Percentiles rank a stretch among this genome's conserved stretches.
phyloP scores from a whole-genome alignment of 2,113 vertebrate genomes.

The Aegypius monachus region DNA sequence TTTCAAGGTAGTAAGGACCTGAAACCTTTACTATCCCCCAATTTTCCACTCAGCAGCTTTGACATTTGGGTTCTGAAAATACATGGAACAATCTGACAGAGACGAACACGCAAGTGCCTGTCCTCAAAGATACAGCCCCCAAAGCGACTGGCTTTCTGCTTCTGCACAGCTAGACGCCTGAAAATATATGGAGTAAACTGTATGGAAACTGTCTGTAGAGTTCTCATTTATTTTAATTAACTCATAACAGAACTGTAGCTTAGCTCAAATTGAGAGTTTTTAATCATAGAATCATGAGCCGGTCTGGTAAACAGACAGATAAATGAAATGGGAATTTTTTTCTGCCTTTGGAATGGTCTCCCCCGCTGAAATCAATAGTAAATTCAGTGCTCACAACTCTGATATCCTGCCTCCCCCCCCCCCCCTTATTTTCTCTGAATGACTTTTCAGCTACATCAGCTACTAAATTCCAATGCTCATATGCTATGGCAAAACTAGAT shows the following conservation, averaged over 20 bases:
- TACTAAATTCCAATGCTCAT: not conserved
- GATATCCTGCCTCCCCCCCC: not conserved
- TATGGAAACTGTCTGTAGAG: not conserved
- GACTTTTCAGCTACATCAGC: not conserved
- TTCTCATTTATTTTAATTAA: not conserved
- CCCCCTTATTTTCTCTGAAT: not conserved
- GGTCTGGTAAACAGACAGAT: not conserved
- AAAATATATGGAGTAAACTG: not conserved
- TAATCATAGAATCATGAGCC: not conserved
- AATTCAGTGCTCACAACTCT: not conserved
- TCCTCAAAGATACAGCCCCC: not conserved
- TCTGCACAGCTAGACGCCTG: not conserved
- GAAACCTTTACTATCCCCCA: not conserved
- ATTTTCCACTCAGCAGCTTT: not conserved
- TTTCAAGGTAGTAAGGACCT: not conserved
- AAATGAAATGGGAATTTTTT: not conserved
- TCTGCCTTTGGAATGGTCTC: not conserved
- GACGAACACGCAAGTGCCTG: not conserved
- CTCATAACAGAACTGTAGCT: not conserved
- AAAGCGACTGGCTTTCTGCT: not conserved
- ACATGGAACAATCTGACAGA: not conserved
- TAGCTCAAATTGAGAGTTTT: not conserved
- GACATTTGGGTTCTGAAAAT: not conserved
- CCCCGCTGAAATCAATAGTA: conserved; percentile 23
- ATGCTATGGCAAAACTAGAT: not conserved